These are phyloP conservation scores for Caenorhabditis sp. DNA, from an alignment of 2,888 invertebrate species.

Conservation along the genomic window DNA sequence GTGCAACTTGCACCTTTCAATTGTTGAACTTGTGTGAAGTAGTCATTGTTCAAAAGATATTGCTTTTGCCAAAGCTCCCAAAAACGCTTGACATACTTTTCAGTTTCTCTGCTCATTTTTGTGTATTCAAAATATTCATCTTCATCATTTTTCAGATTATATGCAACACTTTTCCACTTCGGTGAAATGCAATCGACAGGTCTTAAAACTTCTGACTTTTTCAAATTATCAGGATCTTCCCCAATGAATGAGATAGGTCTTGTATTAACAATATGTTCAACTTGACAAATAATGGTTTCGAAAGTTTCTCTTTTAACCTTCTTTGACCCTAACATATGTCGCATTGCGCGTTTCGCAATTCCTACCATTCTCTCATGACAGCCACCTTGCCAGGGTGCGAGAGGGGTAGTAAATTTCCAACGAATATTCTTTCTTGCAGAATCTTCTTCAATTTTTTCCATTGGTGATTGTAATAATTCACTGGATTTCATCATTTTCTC, in stretches of 20 bases:
- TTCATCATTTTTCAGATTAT: neutral
- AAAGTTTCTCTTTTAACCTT: neutral
- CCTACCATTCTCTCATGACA: slow-evolving; percentile 7
- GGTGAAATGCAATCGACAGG: slow-evolving; percentile 3
- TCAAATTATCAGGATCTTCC: neutral
- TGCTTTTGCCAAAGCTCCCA: slow-evolving; percentile 3
- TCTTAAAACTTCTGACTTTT: neutral
- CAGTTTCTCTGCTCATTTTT: neutral
- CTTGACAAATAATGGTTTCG: neutral
- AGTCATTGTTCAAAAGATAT: slow-evolving; percentile 3
- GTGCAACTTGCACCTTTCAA: neutral
- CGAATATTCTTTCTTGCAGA: neutral
- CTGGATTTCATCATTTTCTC: slow-evolving; percentile 4
- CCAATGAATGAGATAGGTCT: neutral
- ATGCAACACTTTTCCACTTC: neutral
- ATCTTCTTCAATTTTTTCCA: neutral
- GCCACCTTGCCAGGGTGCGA: slow-evolving; percentile 9
- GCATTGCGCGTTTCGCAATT: neutral
- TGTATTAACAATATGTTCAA: neutral
- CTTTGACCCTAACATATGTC: neutral
- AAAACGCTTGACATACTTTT: neutral
- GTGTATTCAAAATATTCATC: neutral
- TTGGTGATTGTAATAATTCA: too few relatives aligned
- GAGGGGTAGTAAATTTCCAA: slow-evolving; percentile 5
- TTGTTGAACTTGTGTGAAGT: neutral